Evolutionary conservation across 1,140 invertebrate species (phyloP), one percentile per base, ranked within the genome.

Genomic region (Dendrolimus punctatus): DNA sequence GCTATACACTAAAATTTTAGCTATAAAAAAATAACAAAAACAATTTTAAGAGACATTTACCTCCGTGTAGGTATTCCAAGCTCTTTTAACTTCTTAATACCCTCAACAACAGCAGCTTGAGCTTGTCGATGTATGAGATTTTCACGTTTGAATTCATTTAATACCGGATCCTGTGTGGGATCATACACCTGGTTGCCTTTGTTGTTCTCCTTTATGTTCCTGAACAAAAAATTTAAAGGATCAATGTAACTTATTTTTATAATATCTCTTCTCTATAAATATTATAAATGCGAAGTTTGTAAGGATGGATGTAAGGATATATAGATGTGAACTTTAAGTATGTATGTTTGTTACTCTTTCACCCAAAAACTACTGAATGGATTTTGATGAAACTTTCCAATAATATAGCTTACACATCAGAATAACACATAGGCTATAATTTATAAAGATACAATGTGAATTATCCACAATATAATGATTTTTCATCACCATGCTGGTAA

Each of bases 111-210:
- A 8, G 96, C 92, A 39, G 92, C 90, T 73, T 99, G 97, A 4
- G 97, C 98, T 88, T 98, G 97, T 53, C 96, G 88, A 74, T 98
- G 95, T 73, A 99, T 97, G 59, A 92, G 87, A 60, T 95, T 95
- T 88, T 99, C 97, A 44, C 97, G 88, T 75, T 95, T 94, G 70
- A 99, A 98, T 78, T 99, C 97, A 89, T 98, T 95, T n/a, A 98
- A 76, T 0, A 95, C 92, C 3, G 93, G 92, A 87, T 96, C 95
- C 49, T 95, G 91, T 3, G 89, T 87, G 1, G 91, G 88, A 5
- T 90, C 82, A 59, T 90, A 91, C 50, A 91, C 88, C 39, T 89
- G 87, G 45, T 92, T 85, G 61, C 93, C 93, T 65, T 90, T 91
- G 60, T 91, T 92, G 46, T 93, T 94, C 71, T 92, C 85, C 63